These are phyloP conservation scores for Catonia carolina DNA, from an alignment of 2,888 invertebrate genomes.

Conservation along the genomic window DNA sequence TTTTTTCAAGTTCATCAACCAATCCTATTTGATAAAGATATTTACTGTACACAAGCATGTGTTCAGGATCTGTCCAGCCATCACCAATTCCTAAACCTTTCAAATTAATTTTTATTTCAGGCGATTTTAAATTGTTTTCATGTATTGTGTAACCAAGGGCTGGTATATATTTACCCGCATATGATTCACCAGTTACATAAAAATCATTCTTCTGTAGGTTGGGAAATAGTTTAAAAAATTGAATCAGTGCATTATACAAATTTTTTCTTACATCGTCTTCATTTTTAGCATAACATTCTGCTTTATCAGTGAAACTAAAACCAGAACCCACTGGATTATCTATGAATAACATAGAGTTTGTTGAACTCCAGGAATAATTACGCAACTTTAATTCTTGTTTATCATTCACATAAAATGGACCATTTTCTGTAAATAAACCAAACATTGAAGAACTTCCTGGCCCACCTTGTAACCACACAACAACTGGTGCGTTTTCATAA, in stretches of 20 bases:
- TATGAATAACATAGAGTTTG: slow-evolving; percentile 5
- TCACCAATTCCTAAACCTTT: slow-evolving; percentile 71
- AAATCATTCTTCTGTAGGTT: slow-evolving; percentile 67
- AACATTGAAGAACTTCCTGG: slow-evolving; percentile 73
- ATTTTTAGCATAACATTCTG: slow-evolving; percentile 46
- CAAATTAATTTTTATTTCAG: slow-evolving; percentile 59
- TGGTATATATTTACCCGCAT: slow-evolving; percentile 74
- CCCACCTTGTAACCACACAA: slow-evolving; percentile 81
- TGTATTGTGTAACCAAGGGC: slow-evolving; percentile 68
- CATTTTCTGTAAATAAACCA: slow-evolving; percentile 76
- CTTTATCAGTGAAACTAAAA: slow-evolving; percentile 44
- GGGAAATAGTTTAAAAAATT: slow-evolving; percentile 77
- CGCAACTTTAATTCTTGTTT: no score
- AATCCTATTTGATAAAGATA: slow-evolving; percentile 70
- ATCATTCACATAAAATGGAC: slow-evolving; percentile 51
- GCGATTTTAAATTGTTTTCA: slow-evolving; percentile 52
- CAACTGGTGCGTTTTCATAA: slow-evolving; percentile 51
- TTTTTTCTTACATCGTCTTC: slow-evolving; percentile 51
- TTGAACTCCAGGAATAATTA: not conserved
- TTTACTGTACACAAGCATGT: slow-evolving; percentile 69
- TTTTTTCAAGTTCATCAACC: slow-evolving; percentile 48
- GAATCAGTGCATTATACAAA: slow-evolving; percentile 64
- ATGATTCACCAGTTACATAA: slow-evolving; percentile 83
- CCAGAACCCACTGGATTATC: slow-evolving; percentile 20
- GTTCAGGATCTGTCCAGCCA: slow-evolving; percentile 69